Evolutionary conservation across 2,797 vertebrate species (phyloP), one percentile per base, ranked within the genome.

Genomic region (Taeniopygia guttata): DNA sequence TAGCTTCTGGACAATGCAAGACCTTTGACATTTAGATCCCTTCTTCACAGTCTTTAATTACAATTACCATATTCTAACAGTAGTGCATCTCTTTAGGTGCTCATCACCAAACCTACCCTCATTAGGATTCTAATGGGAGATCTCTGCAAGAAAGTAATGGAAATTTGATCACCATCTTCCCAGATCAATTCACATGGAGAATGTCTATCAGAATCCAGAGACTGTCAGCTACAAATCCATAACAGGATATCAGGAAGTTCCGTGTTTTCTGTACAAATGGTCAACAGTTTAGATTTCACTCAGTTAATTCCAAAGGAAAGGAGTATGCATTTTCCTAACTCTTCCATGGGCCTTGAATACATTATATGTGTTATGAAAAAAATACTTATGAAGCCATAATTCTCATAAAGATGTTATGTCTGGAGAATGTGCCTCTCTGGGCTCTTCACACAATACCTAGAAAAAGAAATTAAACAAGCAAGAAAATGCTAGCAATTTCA

Each of bases 291-390:
- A 63, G 29, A 54, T 59, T n/a, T 38, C 15, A 26, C 7, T 55
- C 30, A 5, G 9, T 60, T 63, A 29, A 55, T 76, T 63, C 55
- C 26, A 83, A 56, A 73, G 10, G 5, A 76, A 52, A 46, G 2
- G 11, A 72, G 9, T 8, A 51, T 66, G 48, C 25, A 17, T 69
- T 84, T 84, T 20, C n/a, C 43, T 34, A 46, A 66, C 10, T 5
- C 10, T 66, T 86, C 67, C 48, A 32, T 7, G 4, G 14, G 9
- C 17, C 21, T 17, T n/a, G 9, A 67, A 38, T 56, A 56, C 46
- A 46, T 18, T 45, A 5, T n/a, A 48, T 0, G 0, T 14, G 5
- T 20, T 58, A 58, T 21, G 10, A 62, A 80, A 60, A 30, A 23
- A 54, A 23, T 15, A 30, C 0, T 16, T 66, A 40, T 83, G 58